These are phyloP conservation scores for Otolemur garnettii DNA, from an alignment of 2,113 vertebrate genomes.

Conservation along the genomic window DNA sequence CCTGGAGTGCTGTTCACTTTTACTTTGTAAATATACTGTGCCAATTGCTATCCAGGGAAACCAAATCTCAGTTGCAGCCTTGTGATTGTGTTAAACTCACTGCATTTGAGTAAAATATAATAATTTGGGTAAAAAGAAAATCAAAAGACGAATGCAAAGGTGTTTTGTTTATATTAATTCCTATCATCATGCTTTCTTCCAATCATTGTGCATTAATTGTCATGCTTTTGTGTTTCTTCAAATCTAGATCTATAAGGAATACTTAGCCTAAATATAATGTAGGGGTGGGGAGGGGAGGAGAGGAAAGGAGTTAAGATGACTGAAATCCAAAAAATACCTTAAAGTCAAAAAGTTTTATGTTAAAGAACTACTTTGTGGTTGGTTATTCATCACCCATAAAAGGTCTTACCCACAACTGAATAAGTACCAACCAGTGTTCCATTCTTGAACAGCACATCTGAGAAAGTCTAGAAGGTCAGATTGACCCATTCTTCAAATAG, in stretches of 20 bases:
- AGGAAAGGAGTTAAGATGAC: background rate
- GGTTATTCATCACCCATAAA: background rate
- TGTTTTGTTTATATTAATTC: conserved; percentile 30
- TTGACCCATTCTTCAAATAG: conserved; percentile 52
- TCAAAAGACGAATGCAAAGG: background rate
- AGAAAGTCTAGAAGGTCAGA: conserved; percentile 60
- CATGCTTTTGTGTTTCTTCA: conserved; percentile 10
- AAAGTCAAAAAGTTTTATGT: background rate
- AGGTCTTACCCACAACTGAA: background rate
- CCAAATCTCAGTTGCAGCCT: background rate
- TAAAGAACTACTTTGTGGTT: conserved; percentile 1
- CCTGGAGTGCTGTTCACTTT: background rate
- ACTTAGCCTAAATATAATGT: background rate
- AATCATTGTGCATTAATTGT: background rate
- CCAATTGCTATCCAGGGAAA: conserved; percentile 67
- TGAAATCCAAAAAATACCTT: background rate
- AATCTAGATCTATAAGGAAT: background rate
- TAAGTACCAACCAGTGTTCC: background rate
- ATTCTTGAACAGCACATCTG: background rate
- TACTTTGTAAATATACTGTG: background rate
- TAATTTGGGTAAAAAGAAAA: conserved; percentile 40
- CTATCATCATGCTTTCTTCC: background rate
- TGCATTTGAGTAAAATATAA: conserved; percentile 63
- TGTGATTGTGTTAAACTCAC: conserved; percentile 52
- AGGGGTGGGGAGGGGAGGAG: background rate